Conservation (phyloP, 2,797 vertebrate species). For the Typhlichthys subterraneus region DNA sequence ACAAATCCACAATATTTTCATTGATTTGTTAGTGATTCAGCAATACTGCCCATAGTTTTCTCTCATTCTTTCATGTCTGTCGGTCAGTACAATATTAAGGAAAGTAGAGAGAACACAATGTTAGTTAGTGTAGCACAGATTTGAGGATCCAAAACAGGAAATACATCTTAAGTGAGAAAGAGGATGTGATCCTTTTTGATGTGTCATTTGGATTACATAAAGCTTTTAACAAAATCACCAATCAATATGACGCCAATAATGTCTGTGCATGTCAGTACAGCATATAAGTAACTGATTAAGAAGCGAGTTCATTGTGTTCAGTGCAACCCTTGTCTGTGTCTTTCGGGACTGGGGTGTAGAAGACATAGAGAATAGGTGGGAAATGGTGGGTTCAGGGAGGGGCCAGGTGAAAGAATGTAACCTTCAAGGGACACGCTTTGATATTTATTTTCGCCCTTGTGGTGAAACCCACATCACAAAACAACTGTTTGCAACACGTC, state of each 20-base stretch:
- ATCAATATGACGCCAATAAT: conserved; percentile 15
- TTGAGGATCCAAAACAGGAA: conserved; percentile 21
- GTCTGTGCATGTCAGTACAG: conserved; percentile 27
- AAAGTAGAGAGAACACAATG: neutral
- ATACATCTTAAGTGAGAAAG: conserved; percentile 23
- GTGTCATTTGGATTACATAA: conserved; percentile 26
- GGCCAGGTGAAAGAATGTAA: neutral
- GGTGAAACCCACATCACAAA: no score
- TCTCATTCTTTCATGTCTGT: conserved; percentile 5
- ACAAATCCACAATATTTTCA: conserved; percentile 30
- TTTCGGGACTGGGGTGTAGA: neutral
- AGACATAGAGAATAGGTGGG: conserved; percentile 5
- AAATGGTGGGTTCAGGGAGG: neutral
- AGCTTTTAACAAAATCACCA: conserved; percentile 24
- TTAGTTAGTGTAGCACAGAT: neutral
- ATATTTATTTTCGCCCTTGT: no score
- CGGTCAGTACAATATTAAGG: conserved; percentile 10
- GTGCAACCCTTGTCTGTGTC: conserved; percentile 58
- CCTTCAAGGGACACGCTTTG: no score
- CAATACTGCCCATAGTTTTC: conserved; percentile 24
- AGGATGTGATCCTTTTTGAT: conserved; percentile 19
- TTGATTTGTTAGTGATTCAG: conserved; percentile 31
- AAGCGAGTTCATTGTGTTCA: conserved; percentile 58
- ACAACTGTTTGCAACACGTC: no score
- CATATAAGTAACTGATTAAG: conserved; percentile 32